phyloP scores from a whole-genome alignment of 1,140 invertebrate species.

The Belonocnema kinseyi region DNA sequence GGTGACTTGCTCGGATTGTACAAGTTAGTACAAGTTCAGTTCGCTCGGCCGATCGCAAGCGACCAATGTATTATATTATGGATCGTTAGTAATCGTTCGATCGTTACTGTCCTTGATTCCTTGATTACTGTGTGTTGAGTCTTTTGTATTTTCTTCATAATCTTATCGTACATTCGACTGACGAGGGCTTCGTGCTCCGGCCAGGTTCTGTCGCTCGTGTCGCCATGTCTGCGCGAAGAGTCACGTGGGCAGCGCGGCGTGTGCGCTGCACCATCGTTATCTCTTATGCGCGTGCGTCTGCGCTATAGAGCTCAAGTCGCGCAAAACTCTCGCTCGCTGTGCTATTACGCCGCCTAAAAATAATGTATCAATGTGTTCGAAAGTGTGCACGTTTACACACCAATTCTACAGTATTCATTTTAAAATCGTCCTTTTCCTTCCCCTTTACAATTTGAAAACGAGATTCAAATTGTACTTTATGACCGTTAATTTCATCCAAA shows the following conservation, averaged over 20 bases:
- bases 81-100: slow-evolving; percentile 18
- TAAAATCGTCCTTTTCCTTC: not conserved
- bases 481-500: not conserved
- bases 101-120: slow-evolving; percentile 29
- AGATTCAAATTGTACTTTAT: too few species aligned
- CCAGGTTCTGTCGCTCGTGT: slow-evolving; percentile 13
- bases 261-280: slow-evolving; percentile 35
- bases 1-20: not conserved
- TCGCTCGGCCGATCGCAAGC: slow-evolving; percentile 17
- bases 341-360: slow-evolving; percentile 64
- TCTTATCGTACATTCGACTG: slow-evolving; percentile 26
- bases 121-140: not conserved
- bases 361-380: slow-evolving; percentile 55
- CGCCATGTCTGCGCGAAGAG: slow-evolving; percentile 15
- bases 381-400: slow-evolving; percentile 44
- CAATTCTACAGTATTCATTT: slow-evolving; percentile 11
- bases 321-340: slow-evolving; percentile 58
- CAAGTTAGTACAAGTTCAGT: slow-evolving; percentile 21
- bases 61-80: slow-evolving; percentile 28
- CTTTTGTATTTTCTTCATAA: slow-evolving; percentile 26
- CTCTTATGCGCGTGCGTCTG: slow-evolving; percentile 32
- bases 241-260: slow-evolving; percentile 14
- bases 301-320: slow-evolving; percentile 40
- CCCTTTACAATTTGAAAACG: too few species aligned
- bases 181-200: slow-evolving; percentile 24